phyloP scores from a whole-genome alignment of 1,140 invertebrate species.

The Ruditapes philippinarum region DNA sequence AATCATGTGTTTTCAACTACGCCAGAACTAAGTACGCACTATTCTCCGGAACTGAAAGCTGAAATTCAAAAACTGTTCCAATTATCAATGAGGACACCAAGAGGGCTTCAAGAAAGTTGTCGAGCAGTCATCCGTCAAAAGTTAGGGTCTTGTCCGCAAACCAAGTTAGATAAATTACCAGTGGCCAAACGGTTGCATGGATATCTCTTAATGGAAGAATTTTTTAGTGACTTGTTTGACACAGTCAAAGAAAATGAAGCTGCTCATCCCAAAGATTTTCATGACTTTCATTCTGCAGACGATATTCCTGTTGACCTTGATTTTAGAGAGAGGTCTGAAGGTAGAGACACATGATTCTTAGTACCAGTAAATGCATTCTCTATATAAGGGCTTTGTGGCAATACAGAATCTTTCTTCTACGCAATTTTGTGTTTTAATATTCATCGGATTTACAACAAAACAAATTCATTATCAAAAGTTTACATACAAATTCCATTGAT shows the following conservation, averaged over 20 bases:
- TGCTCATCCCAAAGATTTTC: constrained; percentile 36
- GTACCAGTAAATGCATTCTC: background rate
- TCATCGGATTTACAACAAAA: too few relatives aligned
- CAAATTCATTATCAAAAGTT: too few relatives aligned
- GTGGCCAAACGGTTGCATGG: constrained; percentile 38
- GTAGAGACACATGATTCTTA: background rate
- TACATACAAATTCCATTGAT: too few relatives aligned
- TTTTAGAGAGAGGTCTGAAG: background rate
- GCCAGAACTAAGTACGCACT: constrained; percentile 73
- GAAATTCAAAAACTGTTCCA: constrained; percentile 69
- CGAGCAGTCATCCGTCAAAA: constrained; percentile 35
- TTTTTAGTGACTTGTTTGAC: constrained; percentile 43
- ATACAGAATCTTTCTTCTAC: too few relatives aligned
- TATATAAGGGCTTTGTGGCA: background rate
- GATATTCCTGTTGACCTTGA: constrained; percentile 11
- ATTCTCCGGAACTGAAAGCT: constrained; percentile 70
- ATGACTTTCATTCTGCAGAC: constrained; percentile 23
- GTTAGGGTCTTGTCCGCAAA: constrained; percentile 19
- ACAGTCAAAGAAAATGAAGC: constrained; percentile 16
- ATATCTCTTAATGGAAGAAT: constrained; percentile 63
- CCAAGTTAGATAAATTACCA: constrained; percentile 49
- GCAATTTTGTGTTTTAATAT: too few relatives aligned
- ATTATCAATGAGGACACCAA: background rate
- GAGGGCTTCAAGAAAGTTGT: constrained; percentile 53
- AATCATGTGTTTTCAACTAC: constrained; percentile 74